Evolutionary conservation across 2,888 invertebrate genomes (phyloP).

Genomic region (Xestobium rufovillosum): DNA sequence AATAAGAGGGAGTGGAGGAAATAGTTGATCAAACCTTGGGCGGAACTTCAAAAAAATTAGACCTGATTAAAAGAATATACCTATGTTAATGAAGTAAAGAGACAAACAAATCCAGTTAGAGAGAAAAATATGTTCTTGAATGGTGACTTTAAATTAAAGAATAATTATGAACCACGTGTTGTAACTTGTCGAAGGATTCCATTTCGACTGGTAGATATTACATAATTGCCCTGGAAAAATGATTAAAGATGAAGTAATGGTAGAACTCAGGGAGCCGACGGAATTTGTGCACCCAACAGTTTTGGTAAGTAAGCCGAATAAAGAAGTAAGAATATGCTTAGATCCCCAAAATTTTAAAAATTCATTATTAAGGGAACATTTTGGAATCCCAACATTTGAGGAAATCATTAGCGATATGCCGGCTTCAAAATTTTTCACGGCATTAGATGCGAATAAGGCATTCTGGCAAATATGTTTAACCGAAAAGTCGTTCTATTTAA

Average conservation of each 20-base stretch:
- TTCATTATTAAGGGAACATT: slow-evolving; percentile 24
- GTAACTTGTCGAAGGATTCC: slow-evolving; percentile 16
- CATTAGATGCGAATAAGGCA: slow-evolving; percentile 23
- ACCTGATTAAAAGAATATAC: slow-evolving; percentile 11
- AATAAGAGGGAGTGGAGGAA: too few relatives aligned
- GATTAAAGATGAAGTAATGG: too few relatives aligned
- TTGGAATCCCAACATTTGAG: too few relatives aligned
- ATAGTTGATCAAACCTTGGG: too few relatives aligned
- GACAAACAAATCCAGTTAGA: slow-evolving; percentile 6
- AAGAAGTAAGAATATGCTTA: too few relatives aligned
- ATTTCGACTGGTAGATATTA: slow-evolving; percentile 13
- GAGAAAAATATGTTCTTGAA: slow-evolving; percentile 19
- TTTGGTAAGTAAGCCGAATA: slow-evolving; percentile 19
- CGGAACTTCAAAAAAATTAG: too few relatives aligned
- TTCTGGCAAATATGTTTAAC: slow-evolving; percentile 26
- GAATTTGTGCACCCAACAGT: slow-evolving; percentile 18
- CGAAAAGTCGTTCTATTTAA: slow-evolving; percentile 21
- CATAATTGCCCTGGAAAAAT: too few relatives aligned
- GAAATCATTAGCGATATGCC: slow-evolving; percentile 8
- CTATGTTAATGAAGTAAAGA: slow-evolving; percentile 10
- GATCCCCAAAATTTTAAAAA: slow-evolving; percentile 30
- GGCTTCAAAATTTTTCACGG: slow-evolving; percentile 15
- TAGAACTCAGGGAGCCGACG: slow-evolving; percentile 14
- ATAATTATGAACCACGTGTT: too few relatives aligned
- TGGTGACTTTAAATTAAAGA: slow-evolving; percentile 21